Evolutionary conservation across 2,888 invertebrate genomes (phyloP).

Genomic region (Melieria picta): DNA sequence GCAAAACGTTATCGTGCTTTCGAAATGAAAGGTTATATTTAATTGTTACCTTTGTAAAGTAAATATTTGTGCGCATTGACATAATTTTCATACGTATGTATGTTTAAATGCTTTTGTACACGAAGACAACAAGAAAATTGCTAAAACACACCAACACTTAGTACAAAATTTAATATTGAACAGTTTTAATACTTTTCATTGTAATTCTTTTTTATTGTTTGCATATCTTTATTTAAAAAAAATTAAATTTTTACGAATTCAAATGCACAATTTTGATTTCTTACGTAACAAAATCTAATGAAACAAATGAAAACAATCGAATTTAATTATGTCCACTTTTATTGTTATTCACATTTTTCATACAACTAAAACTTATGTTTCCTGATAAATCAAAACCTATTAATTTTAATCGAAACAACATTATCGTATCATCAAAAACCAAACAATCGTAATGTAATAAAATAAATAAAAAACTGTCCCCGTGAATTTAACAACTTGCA

Average conservation of each 20-base stretch:
- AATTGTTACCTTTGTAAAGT: too few species aligned
- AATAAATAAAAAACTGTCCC: conserved; percentile 5
- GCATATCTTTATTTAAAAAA: not conserved
- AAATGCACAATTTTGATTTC: too few species aligned
- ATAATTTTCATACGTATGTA: too few species aligned
- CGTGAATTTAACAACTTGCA: not conserved
- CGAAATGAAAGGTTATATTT: too few species aligned
- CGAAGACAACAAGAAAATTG: too few species aligned
- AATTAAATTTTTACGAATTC: not conserved
- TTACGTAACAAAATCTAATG: not conserved
- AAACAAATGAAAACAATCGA: conserved; percentile 16
- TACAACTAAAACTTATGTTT: conserved; percentile 36
- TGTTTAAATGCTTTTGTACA: too few species aligned
- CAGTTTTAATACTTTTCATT: not conserved
- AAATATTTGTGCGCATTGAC: too few species aligned
- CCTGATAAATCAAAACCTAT: conserved; percentile 35
- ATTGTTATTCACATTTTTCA: conserved; percentile 44
- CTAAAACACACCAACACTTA: too few species aligned
- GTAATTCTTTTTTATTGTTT: not conserved
- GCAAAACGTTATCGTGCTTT: too few species aligned
- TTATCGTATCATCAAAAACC: conserved; percentile 35
- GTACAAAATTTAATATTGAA: not conserved
- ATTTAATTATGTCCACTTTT: conserved; percentile 41
- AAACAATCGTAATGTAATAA: conserved; percentile 19
- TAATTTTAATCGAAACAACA: conserved; percentile 35